Evolutionary conservation across 2,113 vertebrate species (phyloP), one percentile per base, ranked within the genome.

Genomic region (Lanius collurio): DNA sequence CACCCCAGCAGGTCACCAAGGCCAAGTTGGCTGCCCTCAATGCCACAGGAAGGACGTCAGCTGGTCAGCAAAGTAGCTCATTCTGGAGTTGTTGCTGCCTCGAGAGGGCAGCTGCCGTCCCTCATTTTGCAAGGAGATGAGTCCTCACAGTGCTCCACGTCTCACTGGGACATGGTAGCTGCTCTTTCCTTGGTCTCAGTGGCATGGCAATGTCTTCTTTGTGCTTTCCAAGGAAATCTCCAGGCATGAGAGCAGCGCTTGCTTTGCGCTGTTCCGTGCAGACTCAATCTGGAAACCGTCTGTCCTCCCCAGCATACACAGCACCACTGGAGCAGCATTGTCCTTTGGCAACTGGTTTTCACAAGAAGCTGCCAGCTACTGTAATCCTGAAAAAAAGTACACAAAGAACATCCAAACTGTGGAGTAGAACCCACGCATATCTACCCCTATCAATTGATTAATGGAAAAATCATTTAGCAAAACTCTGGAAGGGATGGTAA

Each of bases 221-320:
- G 27, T 47, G 42, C 28, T 59, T 90, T 44, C 64, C 77, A 81
- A 69, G 39, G 27, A 82, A 13, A 21, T 26, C 65, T 71, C 17
- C 47, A 76, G 65, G 30, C 84, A 44, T 2, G 49, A 90, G 41
- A 67, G 56, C 49, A 87, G 57, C 63, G 5, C 37, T 87, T 35
- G 49, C 39, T 91, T 82, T 70, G 50, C 35, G 4, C 6, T 41
- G 46, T 80, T 76, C 33, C 2, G 0, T 2, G 4, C 74, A 37
- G 71, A 15, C 20, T 49, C 4, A 1, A 3, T 52, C 60, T 78
- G 60, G 76, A 53, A 56, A 17, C 3, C 0, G 17, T 42, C 52
- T 37, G 69, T 50, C 30, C 2, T 2, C 27, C 39, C 78, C 5
- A 0, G 56, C 50, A n/a, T 41, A 19, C 0, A 0, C 28, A 47